Base-by-base conservation (phyloP, 2,888 invertebrate genomes). In the Oligia fasciuncula region DNA sequence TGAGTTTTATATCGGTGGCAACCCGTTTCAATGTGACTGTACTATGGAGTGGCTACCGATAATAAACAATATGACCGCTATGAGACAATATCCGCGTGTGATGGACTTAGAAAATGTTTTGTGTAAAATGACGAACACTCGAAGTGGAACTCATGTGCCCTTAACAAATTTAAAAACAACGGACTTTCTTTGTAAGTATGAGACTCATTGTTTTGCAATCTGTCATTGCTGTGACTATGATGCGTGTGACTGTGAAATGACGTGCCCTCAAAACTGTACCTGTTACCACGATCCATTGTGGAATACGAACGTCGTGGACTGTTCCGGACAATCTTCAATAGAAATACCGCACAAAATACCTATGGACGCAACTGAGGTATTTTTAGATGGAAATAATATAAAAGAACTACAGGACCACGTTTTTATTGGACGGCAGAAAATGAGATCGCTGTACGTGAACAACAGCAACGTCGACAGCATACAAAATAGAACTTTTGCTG, bases 171-270 rank as follows among this genome's bases (percentile, higher is more conserved):
- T 99, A 57, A 98, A 98, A 90, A 97, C 98, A 77, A 97, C 98
- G 86, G 98, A 99, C 95, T 99, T 99, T 96, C 97, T 99, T 90
- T 99, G 99, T 96, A 98, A 98, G 91, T 99, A 99, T 97, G 98
- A 98, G 93, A 98, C 98, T 76, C 99, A 99, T 95, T 99, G 99
- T 96, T 99, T 99, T 95, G 98, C 99, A 65, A 97, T 99, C 73
- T 99, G 99, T 95, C 99, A 99, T 94, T 99, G 99, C 95, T 99
- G 99, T 95, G 99, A 99, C 94, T 99, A 99, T 94, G 99, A 99
- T 93, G 98, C 98, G 84, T 99, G 99, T 95, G 99, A 99, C 95
- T 99, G 99, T 96, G 99, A 99, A 97, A 99, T 99, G 98, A 99
- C 98, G 85, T 99, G 99, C 93, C 99, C 99, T 57, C 97, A 98